Evolutionary conservation across 1,140 invertebrate species (phyloP).

Genomic region (Cylas formicarius): DNA sequence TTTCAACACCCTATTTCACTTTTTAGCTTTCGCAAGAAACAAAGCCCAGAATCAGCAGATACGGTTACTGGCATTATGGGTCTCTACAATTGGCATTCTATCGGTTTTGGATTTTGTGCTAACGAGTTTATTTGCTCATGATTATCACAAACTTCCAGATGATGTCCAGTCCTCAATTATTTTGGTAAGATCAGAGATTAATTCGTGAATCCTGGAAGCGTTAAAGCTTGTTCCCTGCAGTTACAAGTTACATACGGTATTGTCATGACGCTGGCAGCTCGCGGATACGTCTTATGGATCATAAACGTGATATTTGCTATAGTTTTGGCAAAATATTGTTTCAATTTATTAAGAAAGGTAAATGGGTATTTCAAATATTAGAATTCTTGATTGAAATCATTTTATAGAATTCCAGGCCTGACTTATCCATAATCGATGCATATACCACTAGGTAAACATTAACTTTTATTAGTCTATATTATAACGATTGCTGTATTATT

Average conservation of each 20-base stretch:
- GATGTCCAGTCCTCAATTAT: too few relatives aligned
- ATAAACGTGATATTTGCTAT: slow-evolving; percentile 22
- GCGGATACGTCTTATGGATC: slow-evolving; percentile 26
- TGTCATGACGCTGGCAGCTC: slow-evolving; percentile 25
- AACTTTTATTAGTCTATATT: not conserved
- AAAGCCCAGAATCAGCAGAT: not conserved
- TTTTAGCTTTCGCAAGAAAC: not conserved
- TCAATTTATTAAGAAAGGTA: slow-evolving; percentile 7
- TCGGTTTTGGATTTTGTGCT: slow-evolving; percentile 37
- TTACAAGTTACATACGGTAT: slow-evolving; percentile 25
- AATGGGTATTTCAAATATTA: not conserved
- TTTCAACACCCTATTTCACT: too few relatives aligned
- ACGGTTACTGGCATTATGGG: slow-evolving; percentile 26
- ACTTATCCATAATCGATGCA: slow-evolving; percentile 13
- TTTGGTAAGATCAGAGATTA: slow-evolving; percentile 10
- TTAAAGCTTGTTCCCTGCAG: slow-evolving; percentile 25
- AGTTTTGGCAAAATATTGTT: slow-evolving; percentile 8
- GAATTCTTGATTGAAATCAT: slow-evolving; percentile 3
- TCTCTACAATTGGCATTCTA: slow-evolving; percentile 29
- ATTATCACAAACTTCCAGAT: slow-evolving; percentile 1
- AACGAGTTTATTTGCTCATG: slow-evolving; percentile 35
- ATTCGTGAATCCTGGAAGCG: slow-evolving; percentile 29
- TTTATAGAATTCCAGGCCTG: slow-evolving; percentile 1
- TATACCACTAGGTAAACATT: slow-evolving; percentile 11
- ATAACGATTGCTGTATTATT: not conserved